Conservation (phyloP, 2,797 vertebrate species). For the Cercopithecus diana region DNA sequence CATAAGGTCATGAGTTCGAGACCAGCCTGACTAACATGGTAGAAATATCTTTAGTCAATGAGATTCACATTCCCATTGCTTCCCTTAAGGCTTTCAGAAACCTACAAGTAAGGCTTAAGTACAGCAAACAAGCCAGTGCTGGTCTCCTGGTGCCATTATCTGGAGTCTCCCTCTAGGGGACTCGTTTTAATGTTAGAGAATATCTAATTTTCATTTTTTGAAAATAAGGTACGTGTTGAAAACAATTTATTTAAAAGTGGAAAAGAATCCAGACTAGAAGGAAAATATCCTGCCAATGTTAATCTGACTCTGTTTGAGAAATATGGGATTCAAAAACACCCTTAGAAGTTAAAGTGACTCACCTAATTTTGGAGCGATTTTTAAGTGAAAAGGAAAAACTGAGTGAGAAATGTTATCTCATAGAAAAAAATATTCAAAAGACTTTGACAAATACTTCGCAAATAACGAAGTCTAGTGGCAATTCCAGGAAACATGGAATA, state of each 20-base stretch:
- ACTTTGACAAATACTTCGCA: neutral
- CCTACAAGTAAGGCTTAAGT: neutral
- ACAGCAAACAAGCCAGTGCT: neutral
- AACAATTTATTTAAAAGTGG: neutral
- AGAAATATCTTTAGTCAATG: neutral
- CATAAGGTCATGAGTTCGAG: too few species aligned
- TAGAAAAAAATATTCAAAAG: neutral
- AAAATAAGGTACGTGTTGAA: neutral
- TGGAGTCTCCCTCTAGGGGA: neutral
- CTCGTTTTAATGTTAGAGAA: neutral
- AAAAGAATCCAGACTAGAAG: neutral
- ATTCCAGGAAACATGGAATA: neutral
- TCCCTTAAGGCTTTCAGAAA: neutral
- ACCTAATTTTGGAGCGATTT: neutral
- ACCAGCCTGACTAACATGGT: too few species aligned
- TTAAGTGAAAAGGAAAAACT: neutral
- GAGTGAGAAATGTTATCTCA: neutral
- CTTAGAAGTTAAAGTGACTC: neutral
- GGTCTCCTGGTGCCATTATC: rapidly evolving
- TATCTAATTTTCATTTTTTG: neutral
- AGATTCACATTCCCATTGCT: neutral
- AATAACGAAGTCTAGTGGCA: neutral
- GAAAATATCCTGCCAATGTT: neutral
- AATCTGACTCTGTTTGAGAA: neutral
- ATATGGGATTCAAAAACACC: neutral